These are phyloP conservation scores for Gulo gulo DNA, from an alignment of 2,113 vertebrate species.

Conservation along the genomic window DNA sequence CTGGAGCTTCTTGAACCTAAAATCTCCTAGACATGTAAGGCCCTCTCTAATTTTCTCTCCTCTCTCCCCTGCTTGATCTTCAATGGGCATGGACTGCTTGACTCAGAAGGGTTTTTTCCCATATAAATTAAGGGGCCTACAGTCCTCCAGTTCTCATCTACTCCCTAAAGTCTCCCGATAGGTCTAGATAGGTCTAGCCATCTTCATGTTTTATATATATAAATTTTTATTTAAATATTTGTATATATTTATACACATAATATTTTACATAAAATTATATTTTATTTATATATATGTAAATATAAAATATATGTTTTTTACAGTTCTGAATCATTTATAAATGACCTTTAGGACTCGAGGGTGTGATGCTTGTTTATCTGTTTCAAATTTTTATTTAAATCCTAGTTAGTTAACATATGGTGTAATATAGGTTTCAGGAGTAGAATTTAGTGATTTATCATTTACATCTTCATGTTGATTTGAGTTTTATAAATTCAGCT, in stretches of 20 bases:
- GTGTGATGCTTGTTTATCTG: background rate
- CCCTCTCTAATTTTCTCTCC: background rate
- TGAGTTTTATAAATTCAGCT: background rate
- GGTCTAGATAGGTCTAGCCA: fast-evolving
- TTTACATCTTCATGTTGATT: background rate
- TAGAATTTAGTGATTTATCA: background rate
- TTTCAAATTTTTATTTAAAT: background rate
- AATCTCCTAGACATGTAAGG: too few species aligned
- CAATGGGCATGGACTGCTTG: background rate
- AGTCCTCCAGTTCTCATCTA: too few species aligned
- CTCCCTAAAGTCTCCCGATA: background rate
- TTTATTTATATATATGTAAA: too few species aligned
- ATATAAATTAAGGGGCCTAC: background rate
- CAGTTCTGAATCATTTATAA: background rate
- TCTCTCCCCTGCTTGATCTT: background rate
- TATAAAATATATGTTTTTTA: background rate
- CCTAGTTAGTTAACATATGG: background rate
- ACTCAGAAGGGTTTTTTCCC: background rate
- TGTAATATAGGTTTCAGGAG: background rate
- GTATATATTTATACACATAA: background rate
- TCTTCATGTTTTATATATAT: background rate
- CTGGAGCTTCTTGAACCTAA: background rate
- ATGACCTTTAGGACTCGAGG: background rate
- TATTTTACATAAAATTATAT: too few species aligned
- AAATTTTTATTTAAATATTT: background rate